Conservation (phyloP, 2,113 vertebrate species). For the Phalacrocorax carbo region DNA sequence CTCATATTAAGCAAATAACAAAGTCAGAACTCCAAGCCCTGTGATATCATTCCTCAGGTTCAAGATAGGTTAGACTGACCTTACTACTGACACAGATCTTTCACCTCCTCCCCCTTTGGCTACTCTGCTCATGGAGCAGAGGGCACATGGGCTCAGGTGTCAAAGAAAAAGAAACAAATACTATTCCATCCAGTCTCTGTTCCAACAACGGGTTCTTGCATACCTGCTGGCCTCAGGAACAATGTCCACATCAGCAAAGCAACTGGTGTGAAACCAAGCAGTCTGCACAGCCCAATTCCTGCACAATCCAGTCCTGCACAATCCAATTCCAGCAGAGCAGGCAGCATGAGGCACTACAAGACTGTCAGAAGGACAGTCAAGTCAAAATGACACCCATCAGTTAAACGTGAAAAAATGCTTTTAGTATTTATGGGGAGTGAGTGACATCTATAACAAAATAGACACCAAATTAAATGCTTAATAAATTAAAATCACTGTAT, state of each 20-base stretch:
- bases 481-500: not conserved
- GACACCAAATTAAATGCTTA: not conserved
- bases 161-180: not conserved
- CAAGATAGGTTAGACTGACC: not conserved
- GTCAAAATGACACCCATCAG: not conserved
- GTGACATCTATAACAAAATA: not conserved
- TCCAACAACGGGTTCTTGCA: not conserved
- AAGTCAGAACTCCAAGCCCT: not conserved
- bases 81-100: not conserved
- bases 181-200: not conserved
- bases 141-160: not conserved
- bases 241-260: not conserved
- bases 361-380: not conserved
- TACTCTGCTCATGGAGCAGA: not conserved
- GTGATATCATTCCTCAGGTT: not conserved
- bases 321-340: not conserved
- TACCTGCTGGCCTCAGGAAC: not conserved
- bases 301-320: too few relatives aligned
- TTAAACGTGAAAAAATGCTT: not conserved
- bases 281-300: not conserved
- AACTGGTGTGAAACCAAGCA: not conserved
- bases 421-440: not conserved
- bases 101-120: not conserved
- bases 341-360: not conserved
- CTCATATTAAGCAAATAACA: not conserved